phyloP scores from a whole-genome alignment of 1,140 invertebrate genomes.

The Bombus vancouverensis region DNA sequence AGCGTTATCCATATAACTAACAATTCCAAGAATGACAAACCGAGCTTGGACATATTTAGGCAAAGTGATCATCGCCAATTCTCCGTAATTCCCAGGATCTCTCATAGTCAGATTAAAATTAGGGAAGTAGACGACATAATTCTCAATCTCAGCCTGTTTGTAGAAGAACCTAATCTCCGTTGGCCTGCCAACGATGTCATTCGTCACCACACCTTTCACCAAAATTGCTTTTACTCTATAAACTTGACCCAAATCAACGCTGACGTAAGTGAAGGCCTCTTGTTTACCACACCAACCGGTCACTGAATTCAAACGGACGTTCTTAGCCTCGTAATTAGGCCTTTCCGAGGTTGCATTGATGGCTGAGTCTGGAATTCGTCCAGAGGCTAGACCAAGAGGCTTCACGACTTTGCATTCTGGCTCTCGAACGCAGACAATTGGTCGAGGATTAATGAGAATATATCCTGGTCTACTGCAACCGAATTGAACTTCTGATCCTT shows the following conservation, averaged over 20 bases:
- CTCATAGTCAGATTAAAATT: slow-evolving; percentile 97
- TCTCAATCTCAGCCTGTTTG: slow-evolving; percentile 95
- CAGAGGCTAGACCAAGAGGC: slow-evolving; percentile 95
- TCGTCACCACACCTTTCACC: slow-evolving; percentile 96
- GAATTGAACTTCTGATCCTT: slow-evolving; percentile 94
- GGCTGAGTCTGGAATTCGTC: slow-evolving; percentile 96
- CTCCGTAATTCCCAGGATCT: slow-evolving; percentile 96
- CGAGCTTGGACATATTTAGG: slow-evolving; percentile 96
- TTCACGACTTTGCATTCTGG: slow-evolving; percentile 97
- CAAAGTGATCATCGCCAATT: slow-evolving; percentile 96
- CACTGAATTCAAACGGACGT: slow-evolving; percentile 95
- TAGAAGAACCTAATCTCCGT: slow-evolving; percentile 98
- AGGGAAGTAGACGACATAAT: slow-evolving; percentile 98
- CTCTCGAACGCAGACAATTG: slow-evolving; percentile 95
- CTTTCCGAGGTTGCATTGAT: slow-evolving; percentile 97
- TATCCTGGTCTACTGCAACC: slow-evolving; percentile 95
- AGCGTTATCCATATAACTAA: slow-evolving; percentile 97
- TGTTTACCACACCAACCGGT: slow-evolving; percentile 98
- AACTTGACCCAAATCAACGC: slow-evolving; percentile 95
- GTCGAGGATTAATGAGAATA: slow-evolving; percentile 94
- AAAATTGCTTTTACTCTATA: slow-evolving; percentile 95
- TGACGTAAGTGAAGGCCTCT: slow-evolving; percentile 97
- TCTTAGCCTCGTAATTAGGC: slow-evolving; percentile 95
- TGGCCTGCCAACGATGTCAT: slow-evolving; percentile 96
- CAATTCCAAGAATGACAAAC: slow-evolving; percentile 96